Evolutionary conservation across 2,113 vertebrate species (phyloP).

Genomic region (Oxyruncus cristatus): DNA sequence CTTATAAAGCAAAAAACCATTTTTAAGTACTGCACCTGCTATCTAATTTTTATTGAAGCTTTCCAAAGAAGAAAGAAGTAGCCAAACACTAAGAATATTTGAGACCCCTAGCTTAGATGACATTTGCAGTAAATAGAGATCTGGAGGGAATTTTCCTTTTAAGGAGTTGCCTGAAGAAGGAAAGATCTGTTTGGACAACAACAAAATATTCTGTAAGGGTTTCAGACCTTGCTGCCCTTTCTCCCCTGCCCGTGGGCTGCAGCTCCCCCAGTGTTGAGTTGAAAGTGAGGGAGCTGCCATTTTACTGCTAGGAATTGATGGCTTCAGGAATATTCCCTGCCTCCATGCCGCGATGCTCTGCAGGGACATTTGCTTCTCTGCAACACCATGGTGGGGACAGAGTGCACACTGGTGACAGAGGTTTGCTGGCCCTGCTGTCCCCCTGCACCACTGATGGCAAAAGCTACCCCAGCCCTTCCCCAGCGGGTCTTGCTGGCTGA

Average conservation of each 20-base stretch:
- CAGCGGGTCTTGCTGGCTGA: not conserved
- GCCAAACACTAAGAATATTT: not conserved
- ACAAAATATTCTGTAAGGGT: not conserved
- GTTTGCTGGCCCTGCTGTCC: not conserved
- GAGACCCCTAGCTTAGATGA: not conserved
- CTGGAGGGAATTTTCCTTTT: not conserved
- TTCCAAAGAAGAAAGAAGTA: not conserved
- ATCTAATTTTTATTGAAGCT: not conserved
- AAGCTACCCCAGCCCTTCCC: not conserved
- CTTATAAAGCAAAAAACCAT: not conserved
- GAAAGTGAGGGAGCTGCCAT: not conserved
- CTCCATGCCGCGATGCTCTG: fast-evolving
- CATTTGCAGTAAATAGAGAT: not conserved
- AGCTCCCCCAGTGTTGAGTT: not conserved
- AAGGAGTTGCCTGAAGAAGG: not conserved
- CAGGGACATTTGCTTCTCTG: not conserved
- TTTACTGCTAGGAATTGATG: not conserved
- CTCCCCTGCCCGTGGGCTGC: not conserved
- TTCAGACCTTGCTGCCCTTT: not conserved
- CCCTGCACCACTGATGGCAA: not conserved
- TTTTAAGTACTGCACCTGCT: conserved; percentile 11
- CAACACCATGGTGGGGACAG: fast-evolving
- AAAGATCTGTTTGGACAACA: not conserved
- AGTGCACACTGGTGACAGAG: not conserved
- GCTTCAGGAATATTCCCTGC: not conserved